Percentiles rank a stretch among this genome's conserved stretches.
Conservation (phyloP, 2,888 invertebrate species). For the Schizotus pectinicornis region DNA sequence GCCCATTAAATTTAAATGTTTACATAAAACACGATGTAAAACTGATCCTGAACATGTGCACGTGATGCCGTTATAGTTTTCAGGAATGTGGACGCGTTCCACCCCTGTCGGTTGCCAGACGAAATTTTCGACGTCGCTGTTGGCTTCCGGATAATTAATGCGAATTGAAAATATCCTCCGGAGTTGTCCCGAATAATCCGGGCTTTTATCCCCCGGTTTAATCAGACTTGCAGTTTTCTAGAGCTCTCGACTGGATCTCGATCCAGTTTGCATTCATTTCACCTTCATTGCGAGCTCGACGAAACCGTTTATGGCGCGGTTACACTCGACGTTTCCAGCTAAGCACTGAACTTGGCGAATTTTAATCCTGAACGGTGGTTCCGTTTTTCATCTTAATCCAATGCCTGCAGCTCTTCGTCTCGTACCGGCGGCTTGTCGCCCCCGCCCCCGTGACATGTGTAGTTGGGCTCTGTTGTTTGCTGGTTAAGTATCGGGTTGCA, state of each 20-base stretch:
- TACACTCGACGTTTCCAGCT: neutral
- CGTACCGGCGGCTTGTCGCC: neutral
- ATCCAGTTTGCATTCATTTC: constrained; percentile 33
- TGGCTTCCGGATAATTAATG: neutral
- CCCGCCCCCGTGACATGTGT: neutral
- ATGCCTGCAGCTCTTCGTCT: neutral
- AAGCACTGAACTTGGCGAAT: constrained; percentile 14
- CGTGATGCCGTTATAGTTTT: too few relatives aligned
- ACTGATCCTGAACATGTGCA: constrained; percentile 3
- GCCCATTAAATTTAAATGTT: constrained; percentile 19
- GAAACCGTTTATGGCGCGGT: constrained; percentile 12
- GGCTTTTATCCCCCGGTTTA: constrained; percentile 17
- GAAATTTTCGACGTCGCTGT: too few relatives aligned
- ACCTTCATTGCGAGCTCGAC: neutral
- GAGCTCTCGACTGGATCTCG: constrained; percentile 21
- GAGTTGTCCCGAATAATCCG: constrained; percentile 7
- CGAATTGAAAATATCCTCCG: neutral
- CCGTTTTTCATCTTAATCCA: constrained; percentile 14
- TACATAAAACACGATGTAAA: constrained; percentile 15
- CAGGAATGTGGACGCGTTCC: too few relatives aligned
- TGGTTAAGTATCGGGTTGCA: too few relatives aligned
- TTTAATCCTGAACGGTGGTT: constrained; percentile 12
- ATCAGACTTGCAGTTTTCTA: constrained; percentile 32
- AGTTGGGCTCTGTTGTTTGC: too few relatives aligned
- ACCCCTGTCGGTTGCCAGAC: too few relatives aligned